These are phyloP conservation scores for Puffinus mauretanicus DNA, from an alignment of 2,113 vertebrate genomes.

Conservation along the genomic window DNA sequence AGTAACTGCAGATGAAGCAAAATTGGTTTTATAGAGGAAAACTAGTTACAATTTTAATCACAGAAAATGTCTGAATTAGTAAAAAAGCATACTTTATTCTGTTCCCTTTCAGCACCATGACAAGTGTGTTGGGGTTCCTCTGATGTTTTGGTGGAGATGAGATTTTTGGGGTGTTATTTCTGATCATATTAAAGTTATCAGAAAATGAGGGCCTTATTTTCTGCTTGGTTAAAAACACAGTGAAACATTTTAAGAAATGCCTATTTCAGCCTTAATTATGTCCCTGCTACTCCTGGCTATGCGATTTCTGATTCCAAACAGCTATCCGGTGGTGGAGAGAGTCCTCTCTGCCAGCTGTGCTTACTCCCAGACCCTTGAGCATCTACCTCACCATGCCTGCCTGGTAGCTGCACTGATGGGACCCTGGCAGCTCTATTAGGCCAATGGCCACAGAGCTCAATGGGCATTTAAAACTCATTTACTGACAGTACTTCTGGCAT, in stretches of 20 bases:
- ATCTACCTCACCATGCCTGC: neutral
- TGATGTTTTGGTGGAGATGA: neutral
- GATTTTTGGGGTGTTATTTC: neutral
- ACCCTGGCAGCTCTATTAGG: neutral
- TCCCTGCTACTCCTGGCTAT: neutral
- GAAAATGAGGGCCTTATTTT: neutral
- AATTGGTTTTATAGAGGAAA: constrained; percentile 14
- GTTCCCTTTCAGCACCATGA: neutral
- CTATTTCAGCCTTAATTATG: neutral
- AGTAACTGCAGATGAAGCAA: neutral
- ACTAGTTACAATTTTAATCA: constrained; percentile 1
- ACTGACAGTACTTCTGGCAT: neutral
- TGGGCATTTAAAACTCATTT: neutral
- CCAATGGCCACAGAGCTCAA: neutral
- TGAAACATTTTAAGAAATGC: neutral
- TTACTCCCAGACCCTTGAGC: neutral
- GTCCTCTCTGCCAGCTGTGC: neutral
- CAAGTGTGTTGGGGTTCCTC: neutral
- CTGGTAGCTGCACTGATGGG: neutral
- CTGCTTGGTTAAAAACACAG: neutral
- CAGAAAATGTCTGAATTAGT: neutral
- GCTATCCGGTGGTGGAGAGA: too few relatives aligned
- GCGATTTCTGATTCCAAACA: neutral
- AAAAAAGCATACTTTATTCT: neutral
- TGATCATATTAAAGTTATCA: neutral